These are phyloP conservation scores for Thalassophryne amazonica DNA, from an alignment of 2,797 vertebrate species.

Conservation along the genomic window DNA sequence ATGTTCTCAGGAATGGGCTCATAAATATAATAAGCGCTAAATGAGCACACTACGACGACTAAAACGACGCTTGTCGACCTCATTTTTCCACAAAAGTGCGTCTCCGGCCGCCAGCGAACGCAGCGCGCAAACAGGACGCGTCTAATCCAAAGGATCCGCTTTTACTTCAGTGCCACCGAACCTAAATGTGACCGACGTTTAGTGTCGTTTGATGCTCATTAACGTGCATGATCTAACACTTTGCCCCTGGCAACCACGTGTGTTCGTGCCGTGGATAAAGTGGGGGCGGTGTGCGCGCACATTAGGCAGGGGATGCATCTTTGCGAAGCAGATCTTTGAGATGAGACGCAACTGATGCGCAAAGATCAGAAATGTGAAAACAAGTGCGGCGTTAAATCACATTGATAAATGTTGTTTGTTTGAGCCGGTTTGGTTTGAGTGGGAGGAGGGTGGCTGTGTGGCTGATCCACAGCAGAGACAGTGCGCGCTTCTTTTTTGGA, in stretches of 20 bases:
- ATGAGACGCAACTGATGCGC: background rate
- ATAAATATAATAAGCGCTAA: slow-evolving; percentile 82
- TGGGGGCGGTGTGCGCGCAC: too few species aligned
- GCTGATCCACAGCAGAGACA: too few species aligned
- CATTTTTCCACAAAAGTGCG: slow-evolving; percentile 75
- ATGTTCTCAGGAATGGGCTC: slow-evolving; percentile 78
- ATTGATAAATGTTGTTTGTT: too few species aligned
- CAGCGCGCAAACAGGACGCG: slow-evolving; percentile 39
- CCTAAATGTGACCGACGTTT: slow-evolving; percentile 62
- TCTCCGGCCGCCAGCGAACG: slow-evolving; percentile 27
- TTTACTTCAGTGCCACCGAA: slow-evolving; percentile 51
- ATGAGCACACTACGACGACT: slow-evolving; percentile 59
- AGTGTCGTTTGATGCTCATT: slow-evolving; percentile 66
- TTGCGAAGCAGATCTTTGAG: slow-evolving; percentile 13
- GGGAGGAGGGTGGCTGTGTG: too few species aligned
- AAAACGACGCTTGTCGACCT: slow-evolving; percentile 71
- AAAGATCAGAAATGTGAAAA: too few species aligned
- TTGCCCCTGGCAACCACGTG: too few species aligned
- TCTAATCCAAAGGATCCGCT: slow-evolving; percentile 48
- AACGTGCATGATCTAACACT: slow-evolving; percentile 56
- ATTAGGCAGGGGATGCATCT: background rate
- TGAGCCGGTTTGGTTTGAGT: too few species aligned
- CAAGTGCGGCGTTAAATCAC: too few species aligned
- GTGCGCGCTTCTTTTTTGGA: too few species aligned
- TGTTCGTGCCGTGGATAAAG: too few species aligned